Conservation (phyloP, 2,797 vertebrate genomes). For the Sarcoramphus papa region DNA sequence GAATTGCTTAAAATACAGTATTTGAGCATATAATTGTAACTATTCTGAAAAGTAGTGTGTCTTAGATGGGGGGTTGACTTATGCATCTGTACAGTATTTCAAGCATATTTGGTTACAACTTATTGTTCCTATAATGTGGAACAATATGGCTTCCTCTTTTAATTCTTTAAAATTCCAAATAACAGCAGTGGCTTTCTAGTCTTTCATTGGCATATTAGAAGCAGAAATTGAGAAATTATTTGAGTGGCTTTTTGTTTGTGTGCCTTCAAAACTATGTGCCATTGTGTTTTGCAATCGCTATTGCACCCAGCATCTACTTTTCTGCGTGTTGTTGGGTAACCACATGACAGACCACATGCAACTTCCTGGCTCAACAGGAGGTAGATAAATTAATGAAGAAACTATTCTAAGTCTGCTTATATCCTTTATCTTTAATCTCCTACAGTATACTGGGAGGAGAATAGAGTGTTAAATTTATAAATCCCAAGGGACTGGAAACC, state of each 20-base stretch:
- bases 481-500: not conserved
- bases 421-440: not conserved
- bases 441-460: not conserved
- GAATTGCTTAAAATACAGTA: not conserved
- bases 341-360: not conserved
- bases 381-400: not conserved
- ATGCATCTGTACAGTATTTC: not conserved
- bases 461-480: not conserved
- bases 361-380: slow-evolving; percentile 4
- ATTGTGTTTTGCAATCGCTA: not conserved
- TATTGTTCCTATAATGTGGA: not conserved
- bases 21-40: not conserved
- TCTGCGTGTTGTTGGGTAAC: not conserved
- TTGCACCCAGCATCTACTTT: not conserved
- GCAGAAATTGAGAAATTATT: not conserved
- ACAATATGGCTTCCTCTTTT: not conserved
- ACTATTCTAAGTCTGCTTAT: not conserved
- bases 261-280: not conserved
- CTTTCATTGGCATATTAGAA: not conserved
- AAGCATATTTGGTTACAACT: not conserved
- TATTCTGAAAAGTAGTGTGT: not conserved
- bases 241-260: not conserved
- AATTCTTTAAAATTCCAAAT: not conserved
- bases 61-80: not conserved
- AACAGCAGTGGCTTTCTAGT: not conserved